Conservation (phyloP, 2,888 invertebrate genomes). For the Penaeus monodon region DNA sequence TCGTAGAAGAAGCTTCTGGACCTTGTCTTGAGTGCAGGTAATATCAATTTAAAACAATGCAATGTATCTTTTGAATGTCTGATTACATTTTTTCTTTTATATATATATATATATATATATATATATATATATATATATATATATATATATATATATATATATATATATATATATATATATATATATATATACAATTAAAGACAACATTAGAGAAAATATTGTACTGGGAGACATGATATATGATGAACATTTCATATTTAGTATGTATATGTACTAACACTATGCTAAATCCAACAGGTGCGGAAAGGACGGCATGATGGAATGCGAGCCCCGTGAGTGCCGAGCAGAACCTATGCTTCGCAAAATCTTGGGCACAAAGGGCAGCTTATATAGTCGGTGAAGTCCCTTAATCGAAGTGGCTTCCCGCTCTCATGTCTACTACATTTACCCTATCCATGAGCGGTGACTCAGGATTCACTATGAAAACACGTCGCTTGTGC, state of each 20-base stretch:
- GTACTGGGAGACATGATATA: background rate
- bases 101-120: too few relatives aligned
- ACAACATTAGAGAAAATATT: too few relatives aligned
- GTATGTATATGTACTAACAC: background rate
- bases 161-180: too few relatives aligned
- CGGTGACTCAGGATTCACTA: too few relatives aligned
- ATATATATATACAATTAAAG: too few relatives aligned
- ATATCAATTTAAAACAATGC: too few relatives aligned
- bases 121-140: too few relatives aligned
- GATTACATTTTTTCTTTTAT: too few relatives aligned
- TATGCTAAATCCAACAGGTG: conserved; percentile 75
- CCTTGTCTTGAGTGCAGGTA: conserved; percentile 95
- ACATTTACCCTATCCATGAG: too few relatives aligned
- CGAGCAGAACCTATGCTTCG: conserved; percentile 90
- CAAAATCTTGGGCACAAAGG: conserved; percentile 75
- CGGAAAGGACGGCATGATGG: conserved; percentile 92
- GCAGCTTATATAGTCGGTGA: conserved; percentile 44
- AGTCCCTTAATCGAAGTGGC: background rate
- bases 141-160: too few relatives aligned
- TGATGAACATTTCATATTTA: background rate
- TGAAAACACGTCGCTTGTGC: too few relatives aligned
- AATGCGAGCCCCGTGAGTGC: conserved; percentile 91
- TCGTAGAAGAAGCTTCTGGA: conserved; percentile 86
- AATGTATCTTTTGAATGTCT: conserved; percentile 67
- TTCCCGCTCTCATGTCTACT: background rate